phyloP scores from a whole-genome alignment of 2,113 vertebrate species.

The Brevimyrus niger region DNA sequence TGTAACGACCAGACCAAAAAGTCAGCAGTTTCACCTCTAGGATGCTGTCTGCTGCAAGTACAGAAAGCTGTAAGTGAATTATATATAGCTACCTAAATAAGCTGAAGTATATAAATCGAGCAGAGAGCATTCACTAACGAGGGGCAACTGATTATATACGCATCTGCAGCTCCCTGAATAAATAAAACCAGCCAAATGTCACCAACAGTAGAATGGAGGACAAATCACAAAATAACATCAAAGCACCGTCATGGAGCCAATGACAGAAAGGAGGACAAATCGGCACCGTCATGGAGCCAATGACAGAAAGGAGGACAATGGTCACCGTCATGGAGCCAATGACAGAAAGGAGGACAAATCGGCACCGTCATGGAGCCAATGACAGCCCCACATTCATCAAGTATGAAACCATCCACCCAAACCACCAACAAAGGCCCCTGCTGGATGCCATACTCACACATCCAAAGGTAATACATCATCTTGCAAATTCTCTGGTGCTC shows the following conservation, averaged over 20 bases:
- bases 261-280: background rate
- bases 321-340: background rate
- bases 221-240: background rate
- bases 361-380: background rate
- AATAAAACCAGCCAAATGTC: background rate
- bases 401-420: background rate
- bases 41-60: background rate
- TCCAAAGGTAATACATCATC: slow-evolving; percentile 97
- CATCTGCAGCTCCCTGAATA: background rate
- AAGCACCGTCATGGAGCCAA: background rate
- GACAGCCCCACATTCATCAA: background rate
- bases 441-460: slow-evolving; percentile 69
- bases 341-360: background rate
- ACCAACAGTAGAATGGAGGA: background rate
- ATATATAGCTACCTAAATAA: background rate
- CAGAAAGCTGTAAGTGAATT: background rate
- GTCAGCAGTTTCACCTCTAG: background rate
- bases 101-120: background rate
- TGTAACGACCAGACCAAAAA: background rate
- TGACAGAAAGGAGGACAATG: background rate
- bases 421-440: background rate
- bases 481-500: slow-evolving; percentile 83
- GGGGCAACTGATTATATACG: background rate
- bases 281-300: background rate
- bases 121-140: background rate